Evolutionary conservation across 2,888 invertebrate species (phyloP).

Genomic region (Cheilosia grossa): DNA sequence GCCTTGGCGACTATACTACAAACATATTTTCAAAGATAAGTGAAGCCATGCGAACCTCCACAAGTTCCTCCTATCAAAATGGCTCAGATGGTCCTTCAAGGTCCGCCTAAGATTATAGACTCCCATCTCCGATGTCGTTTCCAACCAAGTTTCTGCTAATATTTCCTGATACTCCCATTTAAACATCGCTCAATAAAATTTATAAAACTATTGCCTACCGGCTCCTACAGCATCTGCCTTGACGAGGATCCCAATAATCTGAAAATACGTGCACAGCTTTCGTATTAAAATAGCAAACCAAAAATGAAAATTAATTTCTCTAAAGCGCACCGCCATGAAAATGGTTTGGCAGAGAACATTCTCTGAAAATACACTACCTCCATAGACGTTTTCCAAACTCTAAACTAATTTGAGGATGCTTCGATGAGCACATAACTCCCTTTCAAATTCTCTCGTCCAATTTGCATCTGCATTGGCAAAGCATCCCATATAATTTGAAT

Average conservation of each 20-base stretch:
- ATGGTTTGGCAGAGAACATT: slow-evolving; percentile 22
- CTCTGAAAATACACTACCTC: not conserved
- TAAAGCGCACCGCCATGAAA: slow-evolving; percentile 54
- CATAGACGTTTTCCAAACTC: slow-evolving; percentile 57
- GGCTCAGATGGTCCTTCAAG: no score
- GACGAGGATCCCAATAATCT: slow-evolving; percentile 1
- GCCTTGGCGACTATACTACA: no score
- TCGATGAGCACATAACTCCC: slow-evolving; percentile 67
- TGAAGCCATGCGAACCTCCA: no score
- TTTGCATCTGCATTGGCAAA: slow-evolving; percentile 68
- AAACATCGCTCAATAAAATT: no score
- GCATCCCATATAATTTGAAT: slow-evolving; percentile 66
- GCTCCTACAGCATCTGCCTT: no score
- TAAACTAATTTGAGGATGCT: slow-evolving; percentile 71
- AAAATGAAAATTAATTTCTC: slow-evolving; percentile 60
- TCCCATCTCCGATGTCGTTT: no score
- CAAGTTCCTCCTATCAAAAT: no score
- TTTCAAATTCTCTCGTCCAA: slow-evolving; percentile 44
- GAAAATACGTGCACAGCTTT: slow-evolving; percentile 47
- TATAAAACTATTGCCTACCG: no score
- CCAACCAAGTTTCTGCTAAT: no score
- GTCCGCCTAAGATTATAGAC: no score
- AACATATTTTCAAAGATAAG: no score
- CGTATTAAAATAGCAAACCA: slow-evolving; percentile 21
- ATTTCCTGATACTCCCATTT: no score